Conservation (phyloP, 1,140 invertebrate species). For the Parapsyche elsis region DNA sequence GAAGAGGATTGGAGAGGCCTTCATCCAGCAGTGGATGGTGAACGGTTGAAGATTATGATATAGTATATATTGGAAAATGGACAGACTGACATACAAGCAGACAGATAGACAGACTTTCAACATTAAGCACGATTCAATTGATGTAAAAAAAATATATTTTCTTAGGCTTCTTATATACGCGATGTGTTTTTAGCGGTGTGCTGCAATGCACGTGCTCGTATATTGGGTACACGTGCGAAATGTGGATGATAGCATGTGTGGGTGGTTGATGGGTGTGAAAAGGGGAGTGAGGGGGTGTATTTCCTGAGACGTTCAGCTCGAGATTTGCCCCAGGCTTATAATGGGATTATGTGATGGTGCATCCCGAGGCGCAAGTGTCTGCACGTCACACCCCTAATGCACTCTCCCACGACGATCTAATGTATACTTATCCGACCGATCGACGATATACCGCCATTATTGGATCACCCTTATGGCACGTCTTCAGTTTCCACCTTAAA, state of each 20-base stretch:
- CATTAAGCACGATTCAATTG: no score
- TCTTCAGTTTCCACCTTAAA: not conserved
- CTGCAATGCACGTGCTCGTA: not conserved
- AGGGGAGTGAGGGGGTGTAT: not conserved
- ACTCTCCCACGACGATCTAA: slow-evolving; percentile 1
- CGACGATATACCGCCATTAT: not conserved
- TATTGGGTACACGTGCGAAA: slow-evolving; percentile 19
- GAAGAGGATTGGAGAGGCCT: no score
- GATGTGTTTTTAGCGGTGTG: not conserved
- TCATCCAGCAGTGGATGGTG: no score
- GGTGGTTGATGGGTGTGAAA: no score
- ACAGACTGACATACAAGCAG: no score
- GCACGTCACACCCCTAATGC: slow-evolving; percentile 36
- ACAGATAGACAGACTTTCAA: no score
- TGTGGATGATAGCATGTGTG: not conserved
- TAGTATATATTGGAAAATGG: no score
- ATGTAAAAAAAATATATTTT: no score
- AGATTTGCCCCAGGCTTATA: slow-evolving; percentile 42
- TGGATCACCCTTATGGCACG: not conserved
- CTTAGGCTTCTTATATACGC: not conserved
- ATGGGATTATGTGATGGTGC: slow-evolving; percentile 41
- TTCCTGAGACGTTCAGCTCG: not conserved
- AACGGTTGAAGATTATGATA: no score
- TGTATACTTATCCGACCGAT: slow-evolving; percentile 10
- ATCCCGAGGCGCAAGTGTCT: slow-evolving; percentile 35